These are phyloP conservation scores for Clarias fuscus DNA, from an alignment of 2,797 vertebrate genomes.

Conservation along the genomic window DNA sequence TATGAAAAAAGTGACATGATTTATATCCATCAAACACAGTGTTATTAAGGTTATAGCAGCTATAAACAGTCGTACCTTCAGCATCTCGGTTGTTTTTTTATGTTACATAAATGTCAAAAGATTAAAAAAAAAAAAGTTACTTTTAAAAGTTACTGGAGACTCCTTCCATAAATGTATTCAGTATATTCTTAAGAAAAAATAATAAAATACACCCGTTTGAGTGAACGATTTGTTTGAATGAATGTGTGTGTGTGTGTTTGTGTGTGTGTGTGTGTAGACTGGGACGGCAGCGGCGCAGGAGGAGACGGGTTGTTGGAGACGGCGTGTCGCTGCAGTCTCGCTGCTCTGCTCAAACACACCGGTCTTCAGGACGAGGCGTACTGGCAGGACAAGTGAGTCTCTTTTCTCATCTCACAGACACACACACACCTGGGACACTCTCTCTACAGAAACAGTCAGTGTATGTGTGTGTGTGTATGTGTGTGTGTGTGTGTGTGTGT, in stretches of 20 bases:
- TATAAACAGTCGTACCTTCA: not conserved
- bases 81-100: not conserved
- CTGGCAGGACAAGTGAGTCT: slow-evolving; percentile 74
- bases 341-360: slow-evolving; percentile 79
- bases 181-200: not conserved
- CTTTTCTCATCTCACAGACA: not conserved
- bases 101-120: too few species aligned
- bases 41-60: not conserved
- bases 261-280: slow-evolving; percentile 67
- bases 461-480: slow-evolving; percentile 4
- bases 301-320: slow-evolving; percentile 75
- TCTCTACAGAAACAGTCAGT: not conserved
- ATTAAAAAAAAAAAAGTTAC: too few species aligned
- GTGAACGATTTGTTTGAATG: not conserved
- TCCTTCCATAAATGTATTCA: not conserved
- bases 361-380: slow-evolving; percentile 75
- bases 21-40: not conserved
- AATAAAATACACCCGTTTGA: not conserved
- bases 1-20: not conserved
- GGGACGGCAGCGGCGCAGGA: slow-evolving; percentile 70
- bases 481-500: not conserved
- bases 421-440: not conserved
- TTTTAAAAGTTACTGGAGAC: not conserved
- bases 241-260: slow-evolving; percentile 17
- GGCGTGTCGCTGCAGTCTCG: slow-evolving; percentile 77